Evolutionary conservation across 2,888 invertebrate species (phyloP).

Genomic region (Epinotia demarniana): DNA sequence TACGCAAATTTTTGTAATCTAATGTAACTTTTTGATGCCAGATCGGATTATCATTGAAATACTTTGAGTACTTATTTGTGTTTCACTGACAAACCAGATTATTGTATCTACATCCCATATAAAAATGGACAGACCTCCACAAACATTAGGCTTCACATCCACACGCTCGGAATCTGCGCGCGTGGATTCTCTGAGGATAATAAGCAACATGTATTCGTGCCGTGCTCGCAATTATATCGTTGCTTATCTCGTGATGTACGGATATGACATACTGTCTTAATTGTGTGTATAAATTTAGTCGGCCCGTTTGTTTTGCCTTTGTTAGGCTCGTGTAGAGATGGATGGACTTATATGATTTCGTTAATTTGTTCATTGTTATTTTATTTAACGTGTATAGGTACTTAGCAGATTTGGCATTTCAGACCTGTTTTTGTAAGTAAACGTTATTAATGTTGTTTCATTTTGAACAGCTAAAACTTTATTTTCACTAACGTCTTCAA

Average conservation of each 20-base stretch:
- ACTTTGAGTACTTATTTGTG: too few relatives aligned
- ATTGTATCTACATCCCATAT: not conserved
- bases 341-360: not conserved
- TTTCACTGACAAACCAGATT: too few relatives aligned
- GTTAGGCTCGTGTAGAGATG: conserved; percentile 6
- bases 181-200: conserved; percentile 23
- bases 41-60: too few relatives aligned
- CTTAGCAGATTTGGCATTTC: not conserved
- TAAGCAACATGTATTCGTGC: conserved; percentile 40
- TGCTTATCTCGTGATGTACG: conserved; percentile 45
- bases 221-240: conserved; percentile 39
- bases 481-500: too few relatives aligned
- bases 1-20: too few relatives aligned
- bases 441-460: too few relatives aligned
- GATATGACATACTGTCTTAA: conserved; percentile 45
- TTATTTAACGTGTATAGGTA: not conserved
- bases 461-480: too few relatives aligned
- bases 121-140: not conserved
- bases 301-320: conserved; percentile 27
- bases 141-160: not conserved
- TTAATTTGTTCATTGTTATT: not conserved
- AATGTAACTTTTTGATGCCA: too few relatives aligned
- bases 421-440: not conserved
- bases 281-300: conserved; percentile 40
- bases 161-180: not conserved